A percentile compares a stretch with the other conserved stretches of the same genome.
Conservation (phyloP, 2,888 invertebrate genomes). For the Idaea straminata region DNA sequence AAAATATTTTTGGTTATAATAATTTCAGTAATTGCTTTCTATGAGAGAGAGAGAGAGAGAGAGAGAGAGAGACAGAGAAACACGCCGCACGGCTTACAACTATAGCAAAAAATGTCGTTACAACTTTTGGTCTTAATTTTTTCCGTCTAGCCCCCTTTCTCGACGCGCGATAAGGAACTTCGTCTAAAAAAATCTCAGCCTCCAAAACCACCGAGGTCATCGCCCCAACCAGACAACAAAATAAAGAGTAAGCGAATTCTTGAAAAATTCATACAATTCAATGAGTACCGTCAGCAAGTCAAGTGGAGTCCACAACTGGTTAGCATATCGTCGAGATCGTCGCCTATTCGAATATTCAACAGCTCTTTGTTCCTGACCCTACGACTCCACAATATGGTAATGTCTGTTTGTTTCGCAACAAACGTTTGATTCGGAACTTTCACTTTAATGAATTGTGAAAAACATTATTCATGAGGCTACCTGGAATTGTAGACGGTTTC, state of each 20-base stretch:
- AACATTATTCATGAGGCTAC: constrained; percentile 23
- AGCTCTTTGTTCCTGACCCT: constrained; percentile 74
- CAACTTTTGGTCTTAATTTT: too few relatives aligned
- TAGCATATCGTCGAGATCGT: constrained; percentile 68
- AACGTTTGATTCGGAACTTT: constrained; percentile 29
- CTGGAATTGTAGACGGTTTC: background rate
- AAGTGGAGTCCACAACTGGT: constrained; percentile 46
- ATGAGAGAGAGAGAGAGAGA: too few relatives aligned
- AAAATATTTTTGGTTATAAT: too few relatives aligned
- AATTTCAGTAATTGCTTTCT: too few relatives aligned
- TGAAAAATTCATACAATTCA: constrained; percentile 44
- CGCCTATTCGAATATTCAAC: constrained; percentile 72
- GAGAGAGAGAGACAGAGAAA: too few relatives aligned
- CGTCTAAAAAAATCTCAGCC: background rate
- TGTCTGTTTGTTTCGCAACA: constrained; percentile 32
- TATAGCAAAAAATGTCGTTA: too few relatives aligned
- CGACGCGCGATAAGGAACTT: too few relatives aligned
- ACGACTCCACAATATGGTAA: constrained; percentile 70
- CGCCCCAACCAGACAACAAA: background rate
- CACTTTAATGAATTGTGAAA: constrained; percentile 18
- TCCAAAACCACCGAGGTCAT: background rate
- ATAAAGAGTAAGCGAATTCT: constrained; percentile 21
- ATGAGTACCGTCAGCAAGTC: constrained; percentile 40
- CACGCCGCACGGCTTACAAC: too few relatives aligned
- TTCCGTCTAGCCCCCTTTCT: too few relatives aligned